Evolutionary conservation across 1,140 invertebrate genomes (phyloP), one percentile per base, ranked within the genome.

Genomic region (Campoletis sonorensis): DNA sequence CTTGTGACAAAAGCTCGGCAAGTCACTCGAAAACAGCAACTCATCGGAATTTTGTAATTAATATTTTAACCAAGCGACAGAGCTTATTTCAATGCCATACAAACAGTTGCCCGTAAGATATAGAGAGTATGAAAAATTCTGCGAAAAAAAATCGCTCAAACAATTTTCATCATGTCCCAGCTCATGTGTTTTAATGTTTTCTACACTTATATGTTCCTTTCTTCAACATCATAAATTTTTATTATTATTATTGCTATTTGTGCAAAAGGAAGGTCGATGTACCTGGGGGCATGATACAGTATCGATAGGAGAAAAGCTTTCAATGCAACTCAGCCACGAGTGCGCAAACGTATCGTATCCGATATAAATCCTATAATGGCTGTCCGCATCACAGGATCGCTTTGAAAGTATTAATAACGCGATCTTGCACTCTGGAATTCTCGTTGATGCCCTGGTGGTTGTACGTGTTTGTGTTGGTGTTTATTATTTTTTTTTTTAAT

Each of bases 401-500:
- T 75, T 75, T 75, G 72, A 75, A 45, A 75, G 45, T 75, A 75
- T 75, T 75, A 75, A 75, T 75, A 75, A 75, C 72, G 72, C 40
- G 45, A 75, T 26, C 45, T 75, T 54, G 72, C 72, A 54, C 45
- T 54, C 49, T 75, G 45, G 49, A 75, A 75, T 75, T 75, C 27
- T 30, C 27, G 4, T 75, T 45, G 40, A 54, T 54, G 45, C 11
- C 33, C 15, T 11, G 18, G 26, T n/a, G 61, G 27, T 23, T 67
- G 23, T 67, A 15, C 61, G 23, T 30, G 0, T 67, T 0, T 23
- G 21, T 21, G 21, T 64, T n/a, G n/a, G n/a, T n/a, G n/a, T 11
- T 64, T 26, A 64, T 64, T 64, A 4, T 21, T 64, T 4, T 64
- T 21, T 64, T 64, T 64, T 64, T 23, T 26, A n/a, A n/a, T n/a